Base-by-base conservation (phyloP, 2,113 vertebrate genomes). In the Muntiacus reevesi region DNA sequence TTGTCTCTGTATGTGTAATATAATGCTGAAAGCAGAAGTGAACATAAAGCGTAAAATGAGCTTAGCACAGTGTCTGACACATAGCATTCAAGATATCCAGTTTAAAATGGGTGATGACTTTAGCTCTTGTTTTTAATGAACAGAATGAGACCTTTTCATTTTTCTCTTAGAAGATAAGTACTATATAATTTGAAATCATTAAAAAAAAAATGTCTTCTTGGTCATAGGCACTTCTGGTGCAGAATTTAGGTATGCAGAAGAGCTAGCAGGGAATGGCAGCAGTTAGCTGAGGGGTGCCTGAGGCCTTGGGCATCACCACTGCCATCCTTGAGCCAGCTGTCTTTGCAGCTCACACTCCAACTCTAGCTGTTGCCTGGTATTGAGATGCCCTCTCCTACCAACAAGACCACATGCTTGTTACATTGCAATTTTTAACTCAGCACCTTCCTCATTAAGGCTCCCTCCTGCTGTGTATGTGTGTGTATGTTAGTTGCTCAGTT, bases 361-460 rank as follows among this genome's bases (percentile, higher is more conserved):
- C 27, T 62, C 15, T 45, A 28, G 4, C 11, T 30, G 11, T 78
- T 45, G 5, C 14, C 17, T 11, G 30, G 9, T 27, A 43, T 30
- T 83, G 27, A 45, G 17, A 27, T 50, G 33, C 21, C 6, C 16
- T 76, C 99, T 17, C 99, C 99, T n/a, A 99, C 99, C 99, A 7
- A 99, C 98, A 99, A 99, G 98, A 99, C 99, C 17, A 99, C 99
- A 99, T 99, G 0, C 98, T 99, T 45, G 99, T 99, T 4, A 95
- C 99, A 0, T 98, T 99, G 94, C 99, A 99, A 62, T 99, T 99
- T 98, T 96, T 99, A 96, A 99, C 99, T 0, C 19, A 99, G 99
- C 94, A 99, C 99, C 60, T 98, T 99, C 86, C 98, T 99, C 94
- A 99, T 99, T 87, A 98, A 2, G 99, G 99, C 0, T 97, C 99